Base-by-base conservation (phyloP, 2,113 vertebrate genomes). In the Ellobius talpinus region DNA sequence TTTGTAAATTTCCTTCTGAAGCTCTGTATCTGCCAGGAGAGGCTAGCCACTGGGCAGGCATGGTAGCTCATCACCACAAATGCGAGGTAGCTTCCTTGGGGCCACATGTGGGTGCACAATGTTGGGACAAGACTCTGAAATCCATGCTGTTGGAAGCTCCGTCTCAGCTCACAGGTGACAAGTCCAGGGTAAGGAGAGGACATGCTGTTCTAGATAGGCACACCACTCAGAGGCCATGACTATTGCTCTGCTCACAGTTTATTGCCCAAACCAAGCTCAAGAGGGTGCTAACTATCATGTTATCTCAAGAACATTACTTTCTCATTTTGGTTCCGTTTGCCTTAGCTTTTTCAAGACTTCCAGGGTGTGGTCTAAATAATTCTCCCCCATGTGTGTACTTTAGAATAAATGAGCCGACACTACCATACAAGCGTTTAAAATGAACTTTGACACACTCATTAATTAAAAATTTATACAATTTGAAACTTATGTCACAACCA, bases 131-230 rank as follows among this genome's bases (percentile, higher is more conserved):
- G 58, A 58, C 58, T 58, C 58, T 58, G 58, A 58, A 58, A 58
- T 6, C 19, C 58, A 4, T 7, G 16, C 52, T 42, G 66, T 50
- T 4, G 3, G 81, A 4, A 7, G n/a, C 42, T 55, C 47, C 1
- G 0, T 42, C 26, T 39, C 72, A 42, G 5, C 6, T 39, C 0
- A 0, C 0, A 0, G 17, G 47, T 68, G 19, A 0, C 3, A 76
- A 61, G 45, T 21, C 7, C 17, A 12, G 47, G 63, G 16, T 50
- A 52, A 33, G 72, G 16, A 65, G 17, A 61, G 7, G 55, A 63
- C 52, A 8, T 0, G 1, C 5, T 19, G 12, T 13, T 90, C 16
- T 87, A 8, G 26, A 7, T 10, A 65, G 73, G 42, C 6, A 1
- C 82, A 78, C 58, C 2, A 2, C n/a, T 70, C 55, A 11, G 26